Evolutionary conservation across 1,140 invertebrate species (phyloP).

Genomic region (Calliphora vicina): DNA sequence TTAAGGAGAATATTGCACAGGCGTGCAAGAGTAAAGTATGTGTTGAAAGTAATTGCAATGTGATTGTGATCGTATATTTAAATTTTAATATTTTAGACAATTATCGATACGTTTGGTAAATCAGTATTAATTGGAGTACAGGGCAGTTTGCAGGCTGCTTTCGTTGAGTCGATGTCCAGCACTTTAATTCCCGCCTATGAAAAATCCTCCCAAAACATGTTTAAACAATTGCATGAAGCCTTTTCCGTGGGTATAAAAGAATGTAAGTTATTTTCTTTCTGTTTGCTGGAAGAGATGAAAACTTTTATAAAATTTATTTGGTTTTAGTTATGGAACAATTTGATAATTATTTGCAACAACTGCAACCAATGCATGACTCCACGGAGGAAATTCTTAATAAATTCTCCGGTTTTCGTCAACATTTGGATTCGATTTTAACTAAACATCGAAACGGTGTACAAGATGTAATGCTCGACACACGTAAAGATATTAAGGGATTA

Average conservation of each 20-base stretch:
- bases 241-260: constrained; percentile 87
- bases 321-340: constrained; percentile 65
- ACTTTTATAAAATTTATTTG: constrained; percentile 30
- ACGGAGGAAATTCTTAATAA: constrained; percentile 54
- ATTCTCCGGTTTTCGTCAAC: constrained; percentile 49
- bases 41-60: constrained; percentile 27
- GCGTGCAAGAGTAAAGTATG: constrained; percentile 76
- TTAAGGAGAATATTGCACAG: constrained; percentile 82
- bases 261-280: constrained; percentile 72
- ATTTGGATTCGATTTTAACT: constrained; percentile 51
- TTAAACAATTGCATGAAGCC: constrained; percentile 85
- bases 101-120: constrained; percentile 77
- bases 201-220: constrained; percentile 83
- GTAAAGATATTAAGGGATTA: constrained; percentile 57
- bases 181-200: constrained; percentile 85
- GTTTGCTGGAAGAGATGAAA: not conserved
- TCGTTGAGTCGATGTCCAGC: constrained; percentile 77
- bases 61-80: too few relatives aligned
- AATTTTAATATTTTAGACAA: constrained; percentile 64
- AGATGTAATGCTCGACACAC: constrained; percentile 56
- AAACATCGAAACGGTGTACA: constrained; percentile 54
- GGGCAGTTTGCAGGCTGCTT: constrained; percentile 54
- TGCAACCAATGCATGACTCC: constrained; percentile 55
- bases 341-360: constrained; percentile 62
- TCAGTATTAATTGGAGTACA: constrained; percentile 70